These are phyloP conservation scores for Crambe crambe DNA, from an alignment of 37 sponge, comb jelly and placozoan genomes.

Conservation along the genomic window DNA sequence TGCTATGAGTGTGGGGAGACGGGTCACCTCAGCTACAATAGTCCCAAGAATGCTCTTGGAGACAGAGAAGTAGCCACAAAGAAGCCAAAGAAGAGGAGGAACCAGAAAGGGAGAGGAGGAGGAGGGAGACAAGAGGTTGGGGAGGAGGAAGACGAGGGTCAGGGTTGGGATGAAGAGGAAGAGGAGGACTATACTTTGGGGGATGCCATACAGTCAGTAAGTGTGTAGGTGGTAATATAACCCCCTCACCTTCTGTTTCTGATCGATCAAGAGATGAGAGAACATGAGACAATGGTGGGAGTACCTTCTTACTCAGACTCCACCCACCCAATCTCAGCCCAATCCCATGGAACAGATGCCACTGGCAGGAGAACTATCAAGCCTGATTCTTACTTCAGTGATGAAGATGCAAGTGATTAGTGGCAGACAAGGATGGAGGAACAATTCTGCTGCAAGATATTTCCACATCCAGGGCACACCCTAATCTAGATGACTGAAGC, in stretches of 20 bases:
- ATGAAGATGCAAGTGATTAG: constrained; percentile 79
- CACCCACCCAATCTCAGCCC: background rate
- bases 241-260: no score
- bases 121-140: constrained; percentile 18
- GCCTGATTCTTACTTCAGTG: constrained; percentile 85
- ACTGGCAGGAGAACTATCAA: constrained; percentile 39
- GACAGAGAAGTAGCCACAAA: constrained; percentile 81
- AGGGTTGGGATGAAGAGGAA: no score
- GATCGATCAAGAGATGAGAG: constrained; percentile 55
- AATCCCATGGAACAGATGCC: no score
- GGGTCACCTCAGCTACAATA: constrained; percentile 94
- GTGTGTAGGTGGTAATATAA: background rate
- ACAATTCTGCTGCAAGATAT: no score
- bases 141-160: constrained; percentile 48
- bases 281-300: background rate
- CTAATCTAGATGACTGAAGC: no score
- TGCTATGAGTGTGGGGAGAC: constrained; percentile 96
- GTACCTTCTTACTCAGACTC: background rate
- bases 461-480: no score
- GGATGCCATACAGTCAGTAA: constrained; percentile 61
- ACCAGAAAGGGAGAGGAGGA: constrained; percentile 20
- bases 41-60: constrained; percentile 85
- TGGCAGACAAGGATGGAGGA: background rate
- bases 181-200: constrained; percentile 69
- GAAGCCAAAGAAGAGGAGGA: constrained; percentile 67